Evolutionary conservation across 2,888 invertebrate species (phyloP), one percentile per base, ranked within the genome.

Genomic region (Hyposoter didymator): DNA sequence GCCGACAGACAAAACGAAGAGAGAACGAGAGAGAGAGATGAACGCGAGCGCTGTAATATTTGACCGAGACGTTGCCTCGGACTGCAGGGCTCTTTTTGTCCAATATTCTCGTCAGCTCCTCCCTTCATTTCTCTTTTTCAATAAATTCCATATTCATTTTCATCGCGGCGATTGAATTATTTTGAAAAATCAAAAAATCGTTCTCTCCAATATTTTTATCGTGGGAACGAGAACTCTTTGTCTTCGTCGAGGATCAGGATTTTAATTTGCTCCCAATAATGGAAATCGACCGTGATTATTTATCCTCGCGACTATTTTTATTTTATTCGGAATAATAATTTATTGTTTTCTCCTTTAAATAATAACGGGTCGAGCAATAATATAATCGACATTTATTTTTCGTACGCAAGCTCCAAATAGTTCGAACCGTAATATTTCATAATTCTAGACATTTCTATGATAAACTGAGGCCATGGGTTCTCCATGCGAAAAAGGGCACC

Each of bases 1-100:
- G 83, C 87, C 85, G 83, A 80, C 87, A 78, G 83, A 82, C 70
- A 74, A 39, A 78, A 79, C 28, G 82, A 67, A 69, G 39, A 22
- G 55, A 43, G 55, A 45, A 12, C 43, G 35, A 59, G 73, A 43
- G 45, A 70, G 45, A 78, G 75, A 32, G 43, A 55, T 4, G 35
- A 6, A 32, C 32, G 28, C 45, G 55, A 59, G 22, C 17, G 55
- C 22, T 55, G 22, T 19, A 64, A 78, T 85, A 85, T 78, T 82
- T 85, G 78, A 85, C 82, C 78, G 70, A 75, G 75, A 70, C 76
- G 82, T 69, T 66, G 78, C 28, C 28, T 49, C 55, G 72, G 81
- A 78, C 69, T 79, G 84, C 84, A 43, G 82, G 74, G 82, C 80
- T 84, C 64, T 75, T 35, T 78, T 55, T 28, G 66, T 69, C 62